phyloP scores from a whole-genome alignment of 2,113 vertebrate species.

The Puntigrus tetrazona region DNA sequence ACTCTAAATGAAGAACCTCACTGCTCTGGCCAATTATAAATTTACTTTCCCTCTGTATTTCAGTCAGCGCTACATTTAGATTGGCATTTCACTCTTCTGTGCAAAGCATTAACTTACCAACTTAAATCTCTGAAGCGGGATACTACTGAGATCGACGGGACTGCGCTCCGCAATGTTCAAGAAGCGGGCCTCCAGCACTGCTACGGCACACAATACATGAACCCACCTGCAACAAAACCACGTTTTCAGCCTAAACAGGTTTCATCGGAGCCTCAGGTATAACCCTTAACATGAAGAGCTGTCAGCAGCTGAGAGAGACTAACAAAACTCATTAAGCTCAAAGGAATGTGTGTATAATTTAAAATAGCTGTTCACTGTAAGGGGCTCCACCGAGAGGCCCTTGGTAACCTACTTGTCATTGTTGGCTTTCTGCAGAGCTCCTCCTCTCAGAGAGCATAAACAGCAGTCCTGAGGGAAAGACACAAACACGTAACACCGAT shows the following conservation, averaged over 20 bases:
- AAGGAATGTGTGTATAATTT: background rate
- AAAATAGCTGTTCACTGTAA: conserved; percentile 7
- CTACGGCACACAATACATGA: conserved; percentile 95
- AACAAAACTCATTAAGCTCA: background rate
- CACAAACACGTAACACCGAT: conserved; percentile 15
- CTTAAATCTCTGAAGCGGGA: conserved; percentile 90
- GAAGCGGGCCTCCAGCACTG: conserved; percentile 93
- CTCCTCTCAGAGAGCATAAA: conserved; percentile 91
- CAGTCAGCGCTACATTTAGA: background rate
- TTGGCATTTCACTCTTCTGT: background rate
- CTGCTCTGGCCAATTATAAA: background rate
- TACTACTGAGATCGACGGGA: conserved; percentile 91
- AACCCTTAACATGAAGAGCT: background rate
- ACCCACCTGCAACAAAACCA: conserved; percentile 84
- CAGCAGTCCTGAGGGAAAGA: conserved; percentile 86
- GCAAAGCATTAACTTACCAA: conserved; percentile 80
- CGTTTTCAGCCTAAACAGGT: background rate
- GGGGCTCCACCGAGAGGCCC: background rate
- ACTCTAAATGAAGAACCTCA: background rate
- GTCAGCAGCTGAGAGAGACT: background rate
- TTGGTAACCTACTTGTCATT: conserved; percentile 86
- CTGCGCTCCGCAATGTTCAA: conserved; percentile 89
- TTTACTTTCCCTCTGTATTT: background rate
- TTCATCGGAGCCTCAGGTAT: background rate
- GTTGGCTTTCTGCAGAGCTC: conserved; percentile 93